These are phyloP conservation scores for Andrena hattorfiana DNA, from an alignment of 2,888 invertebrate species.

Conservation along the genomic window DNA sequence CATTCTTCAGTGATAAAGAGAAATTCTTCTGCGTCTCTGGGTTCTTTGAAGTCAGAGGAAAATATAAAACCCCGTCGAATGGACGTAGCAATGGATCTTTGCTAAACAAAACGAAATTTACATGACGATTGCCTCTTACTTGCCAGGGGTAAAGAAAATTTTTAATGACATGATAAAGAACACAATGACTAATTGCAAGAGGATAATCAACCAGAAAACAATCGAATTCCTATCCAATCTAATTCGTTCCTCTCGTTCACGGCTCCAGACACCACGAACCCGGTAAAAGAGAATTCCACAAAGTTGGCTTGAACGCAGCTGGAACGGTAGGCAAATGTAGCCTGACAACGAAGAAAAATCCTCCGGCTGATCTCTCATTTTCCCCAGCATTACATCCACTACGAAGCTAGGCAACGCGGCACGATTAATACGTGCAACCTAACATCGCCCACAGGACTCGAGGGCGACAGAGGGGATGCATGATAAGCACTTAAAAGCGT, in stretches of 20 bases:
- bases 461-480: slow-evolving; percentile 28
- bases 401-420: slow-evolving; percentile 14
- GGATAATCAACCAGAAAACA: slow-evolving; percentile 7
- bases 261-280: not conserved
- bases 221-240: slow-evolving; percentile 4
- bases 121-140: not conserved
- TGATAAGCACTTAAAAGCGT: slow-evolving; percentile 41
- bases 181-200: not conserved
- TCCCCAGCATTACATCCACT: not conserved
- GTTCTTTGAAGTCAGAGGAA: not conserved
- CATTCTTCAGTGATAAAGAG: not conserved
- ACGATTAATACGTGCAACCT: slow-evolving; percentile 38
- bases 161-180: not conserved
- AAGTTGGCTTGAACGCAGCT: not conserved
- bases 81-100: not conserved
- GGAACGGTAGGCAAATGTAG: slow-evolving; percentile 16
- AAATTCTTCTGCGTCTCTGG: not conserved
- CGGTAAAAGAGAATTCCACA: not conserved
- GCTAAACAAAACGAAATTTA: slow-evolving; percentile 1
- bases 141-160: not conserved
- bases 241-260: not conserved
- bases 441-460: not conserved
- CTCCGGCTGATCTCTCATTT: slow-evolving; percentile 15
- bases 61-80: not conserved
- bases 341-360: not conserved